Conservation (phyloP, 2,888 invertebrate genomes). For the Dynastes maya region DNA sequence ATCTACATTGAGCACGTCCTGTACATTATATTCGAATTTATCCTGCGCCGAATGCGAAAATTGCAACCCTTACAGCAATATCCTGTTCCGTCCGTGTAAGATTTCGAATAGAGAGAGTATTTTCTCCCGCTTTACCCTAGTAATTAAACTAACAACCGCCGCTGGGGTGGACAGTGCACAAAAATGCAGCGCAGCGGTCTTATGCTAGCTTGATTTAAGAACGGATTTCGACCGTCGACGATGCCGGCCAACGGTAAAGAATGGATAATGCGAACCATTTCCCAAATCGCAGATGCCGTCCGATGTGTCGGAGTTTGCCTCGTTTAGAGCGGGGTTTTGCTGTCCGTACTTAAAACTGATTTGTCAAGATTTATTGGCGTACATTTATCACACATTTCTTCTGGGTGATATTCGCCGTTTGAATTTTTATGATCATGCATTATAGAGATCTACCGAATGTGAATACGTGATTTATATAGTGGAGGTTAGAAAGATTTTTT, state of each 20-base stretch:
- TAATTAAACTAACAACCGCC: constrained; percentile 68
- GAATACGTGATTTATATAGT: neutral
- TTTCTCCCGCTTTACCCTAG: constrained; percentile 64
- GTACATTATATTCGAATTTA: constrained; percentile 34
- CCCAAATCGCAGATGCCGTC: constrained; percentile 58
- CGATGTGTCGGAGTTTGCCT: constrained; percentile 56
- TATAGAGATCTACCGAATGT: neutral
- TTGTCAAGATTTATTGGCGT: constrained; percentile 49
- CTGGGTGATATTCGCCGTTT: neutral
- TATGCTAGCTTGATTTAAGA: constrained; percentile 65
- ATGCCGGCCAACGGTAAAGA: constrained; percentile 55
- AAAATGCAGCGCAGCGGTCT: constrained; percentile 64
- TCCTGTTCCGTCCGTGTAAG: constrained; percentile 58
- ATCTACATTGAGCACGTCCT: constrained; percentile 15
- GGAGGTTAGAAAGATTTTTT: neutral
- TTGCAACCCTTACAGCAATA: constrained; percentile 45
- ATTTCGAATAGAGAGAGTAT: constrained; percentile 58
- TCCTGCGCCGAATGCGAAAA: constrained; percentile 29
- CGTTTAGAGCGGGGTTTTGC: constrained; percentile 37
- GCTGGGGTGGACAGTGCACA: constrained; percentile 65
- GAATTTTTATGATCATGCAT: constrained; percentile 38
- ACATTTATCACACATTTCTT: constrained; percentile 41
- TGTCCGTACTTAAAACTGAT: constrained; percentile 39
- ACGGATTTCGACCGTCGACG: constrained; percentile 58
- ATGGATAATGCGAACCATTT: constrained; percentile 59